Conservation (phyloP, 2,113 vertebrate species). For the Pongo abelii region DNA sequence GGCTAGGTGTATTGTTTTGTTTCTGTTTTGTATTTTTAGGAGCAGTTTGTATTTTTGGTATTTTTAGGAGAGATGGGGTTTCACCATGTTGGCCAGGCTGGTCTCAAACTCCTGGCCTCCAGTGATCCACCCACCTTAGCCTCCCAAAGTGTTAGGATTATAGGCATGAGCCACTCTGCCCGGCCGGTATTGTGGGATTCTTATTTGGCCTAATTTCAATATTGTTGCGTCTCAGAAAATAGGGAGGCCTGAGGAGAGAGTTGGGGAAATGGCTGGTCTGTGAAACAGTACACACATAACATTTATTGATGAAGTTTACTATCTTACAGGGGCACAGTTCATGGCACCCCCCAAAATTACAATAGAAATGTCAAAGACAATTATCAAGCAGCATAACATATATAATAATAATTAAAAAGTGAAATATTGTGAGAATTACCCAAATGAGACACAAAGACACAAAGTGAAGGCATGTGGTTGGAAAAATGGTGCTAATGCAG, state of each 20-base stretch:
- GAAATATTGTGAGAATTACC: not conserved
- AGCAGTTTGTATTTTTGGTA: too few relatives aligned
- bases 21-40: too few relatives aligned
- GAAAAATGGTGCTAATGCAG: not conserved
- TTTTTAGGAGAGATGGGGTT: too few relatives aligned
- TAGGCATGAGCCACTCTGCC: not conserved
- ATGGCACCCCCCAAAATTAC: not conserved
- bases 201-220: not conserved
- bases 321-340: not conserved
- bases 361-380: not conserved
- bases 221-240: not conserved
- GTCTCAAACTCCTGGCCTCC: too few relatives aligned
- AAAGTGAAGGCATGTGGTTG: not conserved
- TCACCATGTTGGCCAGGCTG: too few relatives aligned
- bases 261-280: not conserved
- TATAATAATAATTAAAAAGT: not conserved
- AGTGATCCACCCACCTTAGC: too few relatives aligned
- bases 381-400: not conserved
- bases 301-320: not conserved
- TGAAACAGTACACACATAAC: not conserved
- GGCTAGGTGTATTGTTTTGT: too few relatives aligned
- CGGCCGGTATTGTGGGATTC: not conserved
- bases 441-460: not conserved
- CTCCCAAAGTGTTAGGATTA: too few relatives aligned
- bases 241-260: not conserved